These are phyloP conservation scores for Synanthedon vespiformis DNA, from an alignment of 2,888 invertebrate genomes.

Conservation along the genomic window DNA sequence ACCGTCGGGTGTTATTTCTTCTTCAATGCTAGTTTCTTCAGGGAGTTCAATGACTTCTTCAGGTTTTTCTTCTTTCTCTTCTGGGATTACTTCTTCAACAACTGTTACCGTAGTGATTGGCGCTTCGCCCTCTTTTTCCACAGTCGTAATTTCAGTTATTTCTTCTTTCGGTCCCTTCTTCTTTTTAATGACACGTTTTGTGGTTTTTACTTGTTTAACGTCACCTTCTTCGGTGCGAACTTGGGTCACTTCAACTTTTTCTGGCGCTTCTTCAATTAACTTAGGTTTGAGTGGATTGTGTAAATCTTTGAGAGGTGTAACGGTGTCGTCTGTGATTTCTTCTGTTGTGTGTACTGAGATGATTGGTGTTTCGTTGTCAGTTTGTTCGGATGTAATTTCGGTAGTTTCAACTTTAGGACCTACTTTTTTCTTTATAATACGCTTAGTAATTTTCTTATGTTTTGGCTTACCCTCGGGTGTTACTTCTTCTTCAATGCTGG, in stretches of 20 bases:
- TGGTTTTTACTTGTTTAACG: slow-evolving; percentile 8
- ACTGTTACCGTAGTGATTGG: slow-evolving; percentile 3
- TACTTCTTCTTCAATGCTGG: slow-evolving; percentile 16
- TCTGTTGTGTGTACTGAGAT: slow-evolving; percentile 9
- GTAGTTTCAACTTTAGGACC: slow-evolving; percentile 10
- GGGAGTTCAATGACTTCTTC: slow-evolving; percentile 16
- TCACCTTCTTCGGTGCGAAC: slow-evolving; percentile 11
- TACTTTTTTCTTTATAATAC: slow-evolving; percentile 25
- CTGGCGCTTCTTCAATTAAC: slow-evolving; percentile 17
- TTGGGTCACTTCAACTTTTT: slow-evolving; percentile 11
- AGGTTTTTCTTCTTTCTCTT: too few relatives aligned
- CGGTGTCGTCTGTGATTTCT: slow-evolving; percentile 14
- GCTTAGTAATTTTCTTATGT: slow-evolving; percentile 25
- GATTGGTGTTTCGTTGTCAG: slow-evolving; percentile 20
- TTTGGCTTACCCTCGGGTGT: slow-evolving; percentile 19
- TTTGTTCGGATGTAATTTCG: slow-evolving; percentile 18
- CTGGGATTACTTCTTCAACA: background rate
- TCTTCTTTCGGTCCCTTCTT: slow-evolving; percentile 25
- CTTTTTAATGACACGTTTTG: slow-evolving; percentile 21
- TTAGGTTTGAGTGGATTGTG: slow-evolving; percentile 14
- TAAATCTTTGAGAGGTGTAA: slow-evolving; percentile 22
- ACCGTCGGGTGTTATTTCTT: slow-evolving; percentile 19
- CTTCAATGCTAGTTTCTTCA: slow-evolving; percentile 21
- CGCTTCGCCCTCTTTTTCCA: slow-evolving; percentile 19
- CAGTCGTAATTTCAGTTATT: slow-evolving; percentile 24